Percentiles rank a stretch among this genome's conserved stretches.
phyloP scores from a whole-genome alignment of 2,797 vertebrate genomes.

The Thunnus albacares region DNA sequence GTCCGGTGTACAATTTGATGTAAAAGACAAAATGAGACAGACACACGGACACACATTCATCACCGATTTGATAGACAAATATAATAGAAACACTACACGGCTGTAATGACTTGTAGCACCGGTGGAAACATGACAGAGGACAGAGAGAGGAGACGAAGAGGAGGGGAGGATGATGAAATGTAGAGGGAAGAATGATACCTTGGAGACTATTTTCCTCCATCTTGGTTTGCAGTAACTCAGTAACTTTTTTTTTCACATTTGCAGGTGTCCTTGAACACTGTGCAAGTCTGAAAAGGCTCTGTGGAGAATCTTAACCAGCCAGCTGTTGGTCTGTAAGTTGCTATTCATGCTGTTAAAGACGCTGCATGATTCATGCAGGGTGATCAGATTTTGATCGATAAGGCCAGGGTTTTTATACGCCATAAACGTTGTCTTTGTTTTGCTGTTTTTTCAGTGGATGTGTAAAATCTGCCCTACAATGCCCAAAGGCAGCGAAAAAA shows the following conservation, averaged over 20 bases:
- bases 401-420: neutral
- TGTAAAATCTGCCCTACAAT: slow-evolving; percentile 7
- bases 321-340: slow-evolving; percentile 36
- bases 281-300: slow-evolving; percentile 9
- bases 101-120: slow-evolving; percentile 18
- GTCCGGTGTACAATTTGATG: slow-evolving; percentile 34
- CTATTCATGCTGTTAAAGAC: neutral
- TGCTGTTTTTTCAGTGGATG: neutral
- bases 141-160: neutral
- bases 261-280: slow-evolving; percentile 29
- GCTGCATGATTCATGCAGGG: slow-evolving; percentile 32
- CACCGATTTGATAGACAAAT: slow-evolving; percentile 32
- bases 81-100: slow-evolving; percentile 6
- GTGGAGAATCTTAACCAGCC: slow-evolving; percentile 25
- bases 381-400: slow-evolving; percentile 19
- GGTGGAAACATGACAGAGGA: slow-evolving; percentile 7
- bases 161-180: no score
- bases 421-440: neutral
- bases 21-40: slow-evolving; percentile 25
- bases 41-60: slow-evolving; percentile 16
- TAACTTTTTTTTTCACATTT: slow-evolving; percentile 18
- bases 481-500: slow-evolving; percentile 1
- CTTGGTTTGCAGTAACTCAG: slow-evolving; percentile 4
- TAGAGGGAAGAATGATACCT: neutral
- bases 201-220: neutral